Conservation (phyloP, 2,888 invertebrate species). For the Elmis aenea region DNA sequence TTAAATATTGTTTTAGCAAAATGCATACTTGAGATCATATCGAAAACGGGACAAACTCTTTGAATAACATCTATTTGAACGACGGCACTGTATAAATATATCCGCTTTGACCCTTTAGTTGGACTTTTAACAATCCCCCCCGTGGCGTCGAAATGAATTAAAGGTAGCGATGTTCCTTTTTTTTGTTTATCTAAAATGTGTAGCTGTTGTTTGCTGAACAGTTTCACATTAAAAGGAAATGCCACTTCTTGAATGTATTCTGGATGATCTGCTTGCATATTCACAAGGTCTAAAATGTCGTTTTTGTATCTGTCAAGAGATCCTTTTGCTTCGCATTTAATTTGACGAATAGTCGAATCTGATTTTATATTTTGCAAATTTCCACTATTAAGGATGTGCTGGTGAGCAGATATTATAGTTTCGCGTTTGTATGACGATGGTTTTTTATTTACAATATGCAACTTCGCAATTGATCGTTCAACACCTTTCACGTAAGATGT, state of each 20-base stretch:
- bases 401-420: too few relatives aligned
- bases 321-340: slow-evolving; percentile 14
- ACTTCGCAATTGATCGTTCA: neutral
- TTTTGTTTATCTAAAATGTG: slow-evolving; percentile 6
- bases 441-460: neutral
- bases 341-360: slow-evolving; percentile 14
- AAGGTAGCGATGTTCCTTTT: slow-evolving; percentile 5
- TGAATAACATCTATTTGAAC: too few relatives aligned
- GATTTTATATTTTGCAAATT: slow-evolving; percentile 17
- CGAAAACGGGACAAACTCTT: too few relatives aligned
- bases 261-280: slow-evolving; percentile 15
- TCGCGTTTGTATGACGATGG: neutral
- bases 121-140: slow-evolving; percentile 18
- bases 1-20: too few relatives aligned
- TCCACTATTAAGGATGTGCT: neutral
- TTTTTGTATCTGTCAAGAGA: too few relatives aligned
- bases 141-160: slow-evolving; percentile 23
- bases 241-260: slow-evolving; percentile 19
- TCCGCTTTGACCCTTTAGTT: neutral
- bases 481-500: too few relatives aligned
- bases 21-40: too few relatives aligned
- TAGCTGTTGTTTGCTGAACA: slow-evolving; percentile 19
- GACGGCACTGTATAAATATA: too few relatives aligned
- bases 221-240: slow-evolving; percentile 17
- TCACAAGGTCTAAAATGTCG: too few relatives aligned